phyloP scores from a whole-genome alignment of 2,888 invertebrate genomes.

The Scaptomyza reducta region DNA sequence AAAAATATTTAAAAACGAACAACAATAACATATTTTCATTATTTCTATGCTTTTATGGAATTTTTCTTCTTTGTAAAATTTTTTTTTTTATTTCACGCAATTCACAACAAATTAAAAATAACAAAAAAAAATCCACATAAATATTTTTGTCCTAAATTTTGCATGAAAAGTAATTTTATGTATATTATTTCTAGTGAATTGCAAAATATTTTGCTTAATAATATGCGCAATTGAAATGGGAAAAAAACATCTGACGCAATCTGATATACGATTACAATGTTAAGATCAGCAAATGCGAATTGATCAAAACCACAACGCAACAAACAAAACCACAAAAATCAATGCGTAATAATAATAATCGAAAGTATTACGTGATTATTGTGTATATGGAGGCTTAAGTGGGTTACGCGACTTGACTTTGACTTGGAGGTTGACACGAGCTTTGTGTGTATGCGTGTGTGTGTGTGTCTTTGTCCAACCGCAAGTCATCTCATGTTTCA shows the following conservation, averaged over 20 bases:
- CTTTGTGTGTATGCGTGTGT: background rate
- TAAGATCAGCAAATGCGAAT: constrained; percentile 29
- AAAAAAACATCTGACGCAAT: constrained; percentile 7
- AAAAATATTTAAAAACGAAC: too few relatives aligned
- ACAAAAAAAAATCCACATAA: background rate
- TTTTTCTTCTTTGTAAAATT: background rate
- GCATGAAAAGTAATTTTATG: background rate
- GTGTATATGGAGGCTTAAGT: constrained; percentile 30
- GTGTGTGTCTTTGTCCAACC: constrained; percentile 19
- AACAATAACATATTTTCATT: too few relatives aligned
- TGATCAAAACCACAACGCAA: background rate
- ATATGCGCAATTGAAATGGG: background rate
- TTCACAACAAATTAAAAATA: background rate
- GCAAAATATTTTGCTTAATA: background rate
- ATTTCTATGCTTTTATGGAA: too few relatives aligned
- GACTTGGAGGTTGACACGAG: constrained; percentile 53
- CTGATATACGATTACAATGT: constrained; percentile 38
- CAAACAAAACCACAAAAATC: constrained; percentile 33
- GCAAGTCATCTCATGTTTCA: constrained; percentile 37
- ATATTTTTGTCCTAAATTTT: constrained; percentile 2
- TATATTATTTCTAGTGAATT: background rate
- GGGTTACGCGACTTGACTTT: constrained; percentile 63
- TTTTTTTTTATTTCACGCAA: background rate
- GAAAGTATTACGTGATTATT: constrained; percentile 17
- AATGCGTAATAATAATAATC: constrained; percentile 25